These are phyloP conservation scores for Poecilia velifera DNA, from an alignment of 2,797 vertebrate species.

Conservation along the genomic window DNA sequence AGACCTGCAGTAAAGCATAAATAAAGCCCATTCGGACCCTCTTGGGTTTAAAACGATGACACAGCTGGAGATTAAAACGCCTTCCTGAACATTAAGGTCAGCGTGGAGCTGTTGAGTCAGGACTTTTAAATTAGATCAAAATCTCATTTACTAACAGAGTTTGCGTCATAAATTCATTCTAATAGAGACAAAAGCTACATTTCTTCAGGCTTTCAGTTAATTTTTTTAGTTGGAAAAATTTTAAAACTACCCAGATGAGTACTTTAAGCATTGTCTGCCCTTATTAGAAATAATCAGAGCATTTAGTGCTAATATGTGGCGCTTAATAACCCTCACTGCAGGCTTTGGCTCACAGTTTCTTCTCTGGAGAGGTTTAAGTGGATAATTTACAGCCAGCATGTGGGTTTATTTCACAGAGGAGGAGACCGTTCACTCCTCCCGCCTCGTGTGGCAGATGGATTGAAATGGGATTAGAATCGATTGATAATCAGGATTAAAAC, in stretches of 20 bases:
- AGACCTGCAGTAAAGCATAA: conserved; percentile 34
- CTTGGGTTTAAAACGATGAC: conserved; percentile 24
- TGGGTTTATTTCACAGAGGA: conserved; percentile 51
- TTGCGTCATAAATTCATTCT: not conserved
- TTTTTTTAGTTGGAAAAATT: not conserved
- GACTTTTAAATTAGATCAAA: conserved; percentile 8
- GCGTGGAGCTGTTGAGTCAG: not conserved
- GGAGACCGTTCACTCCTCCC: conserved; percentile 37
- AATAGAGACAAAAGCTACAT: not conserved
- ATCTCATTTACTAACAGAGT: not conserved
- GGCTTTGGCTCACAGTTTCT: conserved; percentile 4
- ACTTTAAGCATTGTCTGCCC: conserved; percentile 3
- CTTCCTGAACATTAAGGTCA: conserved; percentile 8
- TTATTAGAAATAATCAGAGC: conserved; percentile 4
- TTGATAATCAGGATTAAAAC: conserved; percentile 17
- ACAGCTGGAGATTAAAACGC: conserved; percentile 15
- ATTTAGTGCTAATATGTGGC: conserved; percentile 4
- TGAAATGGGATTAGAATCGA: conserved; percentile 33
- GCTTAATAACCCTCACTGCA: conserved; percentile 9
- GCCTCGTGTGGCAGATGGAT: conserved; percentile 39
- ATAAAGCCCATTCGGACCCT: conserved; percentile 29
- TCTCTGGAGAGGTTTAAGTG: conserved; percentile 50
- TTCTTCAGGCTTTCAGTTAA: not conserved
- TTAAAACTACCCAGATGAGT: not conserved
- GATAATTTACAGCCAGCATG: conserved; percentile 51